Percentiles rank a stretch among this genome's conserved stretches.
phyloP scores from a whole-genome alignment of 2,797 vertebrate genomes.

The Cirrhinus molitorella region DNA sequence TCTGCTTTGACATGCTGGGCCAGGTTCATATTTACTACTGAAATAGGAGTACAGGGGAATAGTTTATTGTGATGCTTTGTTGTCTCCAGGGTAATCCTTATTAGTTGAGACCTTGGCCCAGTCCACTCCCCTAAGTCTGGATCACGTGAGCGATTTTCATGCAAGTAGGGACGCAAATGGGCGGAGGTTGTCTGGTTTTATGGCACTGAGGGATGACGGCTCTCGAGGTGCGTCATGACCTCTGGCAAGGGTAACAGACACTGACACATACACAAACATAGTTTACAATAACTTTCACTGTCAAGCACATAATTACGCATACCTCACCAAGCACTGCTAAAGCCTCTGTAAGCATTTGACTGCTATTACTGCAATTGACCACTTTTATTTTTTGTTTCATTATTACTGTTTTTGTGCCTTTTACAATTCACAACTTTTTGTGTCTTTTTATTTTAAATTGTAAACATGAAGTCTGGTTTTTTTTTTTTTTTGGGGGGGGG shows the following conservation, averaged over 20 bases:
- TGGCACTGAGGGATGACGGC: constrained; percentile 59
- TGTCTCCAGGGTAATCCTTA: constrained; percentile 61
- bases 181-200: constrained; percentile 56
- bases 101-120: constrained; percentile 50
- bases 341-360: constrained; percentile 44
- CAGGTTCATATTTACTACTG: constrained; percentile 16
- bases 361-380: constrained; percentile 23
- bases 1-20: constrained; percentile 18
- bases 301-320: not conserved
- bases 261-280: constrained; percentile 11
- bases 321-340: constrained; percentile 45
- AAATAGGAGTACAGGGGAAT: constrained; percentile 46
- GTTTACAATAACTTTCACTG: constrained; percentile 18
- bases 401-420: constrained; percentile 56
- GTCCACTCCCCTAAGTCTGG: constrained; percentile 26
- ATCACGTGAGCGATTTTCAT: constrained; percentile 44
- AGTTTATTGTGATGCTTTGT: constrained; percentile 38
- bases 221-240: constrained; percentile 62
- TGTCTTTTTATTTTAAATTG: constrained; percentile 7
- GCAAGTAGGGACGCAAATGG: constrained; percentile 31
- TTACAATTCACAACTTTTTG: constrained; percentile 8
- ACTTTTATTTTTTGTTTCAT: not conserved
- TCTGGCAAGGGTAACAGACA: constrained; percentile 56
- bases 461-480: not conserved
- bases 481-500: not conserved